Base-by-base conservation (phyloP, 1,140 invertebrate genomes). In the Dreissena polymorpha region DNA sequence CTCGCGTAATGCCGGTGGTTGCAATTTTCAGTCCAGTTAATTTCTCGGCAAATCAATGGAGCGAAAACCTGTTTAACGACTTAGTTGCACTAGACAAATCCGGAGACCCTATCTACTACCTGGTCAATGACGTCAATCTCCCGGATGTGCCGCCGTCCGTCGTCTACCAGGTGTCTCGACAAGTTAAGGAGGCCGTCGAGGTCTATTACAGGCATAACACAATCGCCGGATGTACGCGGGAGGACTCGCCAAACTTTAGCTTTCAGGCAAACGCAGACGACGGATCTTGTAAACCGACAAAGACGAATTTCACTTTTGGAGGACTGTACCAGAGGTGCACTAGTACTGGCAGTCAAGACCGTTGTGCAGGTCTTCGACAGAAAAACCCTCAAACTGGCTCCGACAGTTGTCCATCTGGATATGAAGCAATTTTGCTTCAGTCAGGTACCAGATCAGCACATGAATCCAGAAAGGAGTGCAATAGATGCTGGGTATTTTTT, bases 361-460 rank as follows among this genome's bases (percentile, higher is more conserved):
- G 79, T 10, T 87, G 86, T 71, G 21, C 12, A 23, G 57, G 50
- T 12, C 27, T 85, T 21, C 25, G 16, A 1, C 83, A 85, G 64
- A 85, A 85, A 8, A 91, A 91, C 73, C 90, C 88, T 14, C n/a
- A 83, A 51, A 90, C 90, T 7, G 86, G 86, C 13, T 53, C 53
- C 7, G 83, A 53, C 29, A 79, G 83, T 13, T 91, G 90, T 67
- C 89, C 89, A 18, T 0, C 60, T 14, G 65, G 73, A 0, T 91
- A 88, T 77, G 64, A 85, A 50, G 57, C 82, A 13, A 79, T 90
- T 12, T n/a, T 84, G 39, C 27, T 91, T 0, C 72, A 88, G 49
- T 51, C 74, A 23, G 88, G 85, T 10, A 75, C 49, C 14, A 57
- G 50, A 7, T n/a, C 39, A 7, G 25, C 49, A 14, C 71, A 79